Conservation (phyloP, 2,888 invertebrate genomes). For the Syritta pipiens region DNA sequence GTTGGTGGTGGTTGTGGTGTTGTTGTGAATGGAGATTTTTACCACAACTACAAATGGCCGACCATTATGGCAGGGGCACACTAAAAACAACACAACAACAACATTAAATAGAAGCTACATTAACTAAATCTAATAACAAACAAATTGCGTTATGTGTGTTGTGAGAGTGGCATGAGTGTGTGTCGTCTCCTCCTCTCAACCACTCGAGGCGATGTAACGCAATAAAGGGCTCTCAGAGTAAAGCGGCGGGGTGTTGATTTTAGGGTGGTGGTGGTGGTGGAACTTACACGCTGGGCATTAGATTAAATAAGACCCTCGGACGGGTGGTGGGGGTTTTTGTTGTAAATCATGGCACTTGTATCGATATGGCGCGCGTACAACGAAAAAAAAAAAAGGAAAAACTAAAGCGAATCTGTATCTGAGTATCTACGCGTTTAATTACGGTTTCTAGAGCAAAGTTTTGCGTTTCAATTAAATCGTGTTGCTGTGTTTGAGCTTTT, state of each 20-base stretch:
- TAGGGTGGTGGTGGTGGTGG: too few relatives aligned
- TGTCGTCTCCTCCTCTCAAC: too few relatives aligned
- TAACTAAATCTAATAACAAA: constrained; percentile 41
- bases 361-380: neutral
- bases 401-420: too few relatives aligned
- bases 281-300: too few relatives aligned
- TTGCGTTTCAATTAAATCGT: constrained; percentile 46
- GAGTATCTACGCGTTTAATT: constrained; percentile 53
- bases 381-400: too few relatives aligned
- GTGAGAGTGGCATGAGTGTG: neutral
- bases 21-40: constrained; percentile 31
- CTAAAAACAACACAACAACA: neutral
- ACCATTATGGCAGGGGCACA: neutral
- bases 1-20: neutral
- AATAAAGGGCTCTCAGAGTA: too few relatives aligned
- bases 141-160: constrained; percentile 24
- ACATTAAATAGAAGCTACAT: constrained; percentile 3
- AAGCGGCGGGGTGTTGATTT: too few relatives aligned
- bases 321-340: too few relatives aligned
- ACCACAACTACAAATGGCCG: too few relatives aligned
- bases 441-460: constrained; percentile 50
- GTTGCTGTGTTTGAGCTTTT: neutral
- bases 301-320: too few relatives aligned
- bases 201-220: too few relatives aligned
- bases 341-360: neutral